Percentiles rank a stretch among this genome's conserved stretches.
phyloP scores from a whole-genome alignment of 2,113 vertebrate genomes.

The Archilochus colubris region DNA sequence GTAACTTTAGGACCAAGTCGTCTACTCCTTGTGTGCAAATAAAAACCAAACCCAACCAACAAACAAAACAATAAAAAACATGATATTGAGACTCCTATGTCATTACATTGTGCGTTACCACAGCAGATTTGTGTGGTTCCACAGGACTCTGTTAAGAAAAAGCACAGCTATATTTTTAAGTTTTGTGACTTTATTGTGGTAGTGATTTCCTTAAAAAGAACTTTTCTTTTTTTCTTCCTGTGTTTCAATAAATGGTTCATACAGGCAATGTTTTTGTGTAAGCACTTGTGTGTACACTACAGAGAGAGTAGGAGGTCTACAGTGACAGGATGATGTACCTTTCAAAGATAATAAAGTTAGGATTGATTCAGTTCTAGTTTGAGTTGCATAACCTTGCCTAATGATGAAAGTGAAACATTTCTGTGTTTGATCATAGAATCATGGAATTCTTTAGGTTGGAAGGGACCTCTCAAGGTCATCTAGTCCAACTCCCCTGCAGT shows the following conservation, averaged over 20 bases:
- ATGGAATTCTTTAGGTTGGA: too few relatives aligned
- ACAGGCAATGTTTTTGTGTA: background rate
- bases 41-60: background rate
- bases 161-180: background rate
- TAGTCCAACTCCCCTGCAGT: too few relatives aligned
- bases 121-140: background rate
- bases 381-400: background rate
- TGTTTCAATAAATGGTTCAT: background rate
- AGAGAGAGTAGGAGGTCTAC: background rate
- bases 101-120: background rate
- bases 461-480: too few relatives aligned
- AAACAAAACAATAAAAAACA: background rate
- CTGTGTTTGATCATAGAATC: background rate
- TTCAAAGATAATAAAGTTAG: background rate
- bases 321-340: background rate
- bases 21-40: background rate
- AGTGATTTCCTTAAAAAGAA: background rate
- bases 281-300: background rate
- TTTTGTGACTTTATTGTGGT: background rate
- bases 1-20: background rate
- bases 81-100: background rate
- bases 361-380: background rate
- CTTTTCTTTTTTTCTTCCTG: background rate
- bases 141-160: background rate
- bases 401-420: background rate